Base-by-base conservation (phyloP, 2,797 vertebrate genomes). In the Sparus aurata region DNA sequence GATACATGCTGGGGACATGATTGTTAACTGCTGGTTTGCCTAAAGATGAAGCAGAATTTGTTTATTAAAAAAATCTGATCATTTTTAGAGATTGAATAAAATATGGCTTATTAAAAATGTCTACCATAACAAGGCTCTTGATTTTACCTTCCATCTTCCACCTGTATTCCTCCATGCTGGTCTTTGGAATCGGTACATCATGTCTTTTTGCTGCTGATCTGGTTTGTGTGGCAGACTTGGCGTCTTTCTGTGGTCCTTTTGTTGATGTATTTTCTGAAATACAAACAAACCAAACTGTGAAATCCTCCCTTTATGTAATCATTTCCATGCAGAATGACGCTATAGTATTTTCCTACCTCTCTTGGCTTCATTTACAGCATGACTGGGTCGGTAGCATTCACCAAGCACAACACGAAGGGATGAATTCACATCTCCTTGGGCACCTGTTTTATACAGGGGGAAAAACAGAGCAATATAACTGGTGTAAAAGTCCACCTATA, bases 161-260 rank as follows among this genome's bases (percentile, higher is more conserved):
- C 17, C 8, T 55, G 86, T 94, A 93, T 3, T 91, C 86, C 1
- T 22, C 83, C 67, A 86, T 87, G 77, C 64, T 93, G 50, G 64
- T 34, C 18, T 60, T 84, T 0, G 8, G 0, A 1, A 7, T 25
- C 0, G 10, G 11, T 12, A 17, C 22, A 12, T 85, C 45, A 2
- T 22, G 50, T 23, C 13, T 83, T 17, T 61, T 85, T 4, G 8
- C 75, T 2, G 4, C 9, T 61, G 46, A 0, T 69, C 46, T 87
- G 30, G 16, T 18, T 22, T 73, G 70, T 2, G 2, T 0, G 1
- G 53, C 9, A 58, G 78, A 11, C 50, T 86, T 90, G 18, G 22
- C 50, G 18, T 41, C 0, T 8, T 52, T 6, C 46, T 8, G 54
- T 41, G 47, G 34, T 69, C 9, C 55, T 78, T 79, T 82, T 59